Evolutionary conservation across 2,113 vertebrate genomes (phyloP).

Genomic region (Protomyctophum bolini): DNA sequence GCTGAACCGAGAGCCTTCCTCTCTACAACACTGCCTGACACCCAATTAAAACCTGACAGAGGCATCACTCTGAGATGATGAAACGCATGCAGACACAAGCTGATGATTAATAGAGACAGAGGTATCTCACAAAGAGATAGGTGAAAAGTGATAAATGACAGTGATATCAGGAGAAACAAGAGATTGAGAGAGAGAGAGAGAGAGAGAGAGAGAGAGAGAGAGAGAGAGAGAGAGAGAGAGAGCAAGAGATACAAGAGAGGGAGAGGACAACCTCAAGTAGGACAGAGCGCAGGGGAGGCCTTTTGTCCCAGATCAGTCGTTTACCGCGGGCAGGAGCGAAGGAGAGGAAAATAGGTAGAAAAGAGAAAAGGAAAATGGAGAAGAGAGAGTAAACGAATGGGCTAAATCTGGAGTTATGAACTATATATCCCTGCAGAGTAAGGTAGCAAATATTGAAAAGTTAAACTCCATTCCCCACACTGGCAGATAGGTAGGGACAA

Average conservation of each 20-base stretch:
- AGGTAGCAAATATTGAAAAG: slow-evolving; percentile 55
- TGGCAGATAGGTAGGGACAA: slow-evolving; percentile 33
- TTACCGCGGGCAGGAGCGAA: slow-evolving; percentile 54
- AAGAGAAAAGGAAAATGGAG: slow-evolving; percentile 34
- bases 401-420: slow-evolving; percentile 71
- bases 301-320: slow-evolving; percentile 79
- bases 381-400: slow-evolving; percentile 50
- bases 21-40: slow-evolving; percentile 38
- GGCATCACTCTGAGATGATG: slow-evolving; percentile 31
- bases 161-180: slow-evolving; percentile 12
- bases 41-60: slow-evolving; percentile 40
- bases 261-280: slow-evolving; percentile 74
- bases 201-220: slow-evolving; percentile 47
- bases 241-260: slow-evolving; percentile 40
- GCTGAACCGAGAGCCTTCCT: background rate
- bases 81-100: slow-evolving; percentile 14
- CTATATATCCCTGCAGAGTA: slow-evolving; percentile 45
- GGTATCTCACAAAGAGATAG: slow-evolving; percentile 15
- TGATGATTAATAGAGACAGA: slow-evolving; percentile 30
- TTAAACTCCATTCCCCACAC: slow-evolving; percentile 33
- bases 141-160: slow-evolving; percentile 33
- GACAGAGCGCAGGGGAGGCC: slow-evolving; percentile 78
- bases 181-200: slow-evolving; percentile 12
- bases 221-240: slow-evolving; percentile 22
- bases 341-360: slow-evolving; percentile 46